Conservation (phyloP, 2,888 invertebrate species). For the Xylophagus ater region DNA sequence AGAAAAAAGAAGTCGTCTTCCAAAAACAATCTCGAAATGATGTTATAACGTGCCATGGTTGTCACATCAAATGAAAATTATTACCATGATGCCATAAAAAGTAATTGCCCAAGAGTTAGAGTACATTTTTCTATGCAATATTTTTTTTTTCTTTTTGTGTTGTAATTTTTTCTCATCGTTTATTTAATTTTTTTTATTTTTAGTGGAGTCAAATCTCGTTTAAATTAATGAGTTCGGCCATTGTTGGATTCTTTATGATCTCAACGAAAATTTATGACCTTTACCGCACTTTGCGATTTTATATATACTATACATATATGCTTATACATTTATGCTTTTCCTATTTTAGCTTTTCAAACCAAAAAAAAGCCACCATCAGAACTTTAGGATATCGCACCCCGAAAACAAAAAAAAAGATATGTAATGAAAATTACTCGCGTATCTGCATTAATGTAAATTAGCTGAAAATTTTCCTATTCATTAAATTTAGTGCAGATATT, state of each 20-base stretch:
- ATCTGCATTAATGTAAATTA: conserved; percentile 16
- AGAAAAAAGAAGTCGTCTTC: too few species aligned
- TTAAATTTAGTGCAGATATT: too few species aligned
- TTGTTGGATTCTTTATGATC: conserved; percentile 19
- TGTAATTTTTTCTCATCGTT: too few species aligned
- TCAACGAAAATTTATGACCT: conserved; percentile 14
- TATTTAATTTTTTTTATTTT: neutral
- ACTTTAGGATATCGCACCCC: too few species aligned
- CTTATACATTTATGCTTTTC: too few species aligned
- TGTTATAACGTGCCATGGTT: conserved; percentile 16
- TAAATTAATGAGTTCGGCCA: conserved; percentile 19
- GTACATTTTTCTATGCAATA: conserved; percentile 10
- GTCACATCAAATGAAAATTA: conserved; percentile 19
- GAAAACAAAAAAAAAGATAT: too few species aligned
- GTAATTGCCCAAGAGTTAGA: conserved; percentile 16
- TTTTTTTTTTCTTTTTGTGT: too few species aligned
- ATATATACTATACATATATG: too few species aligned
- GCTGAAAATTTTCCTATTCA: conserved; percentile 16
- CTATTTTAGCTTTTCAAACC: too few species aligned
- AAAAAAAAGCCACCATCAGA: too few species aligned
- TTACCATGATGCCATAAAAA: conserved; percentile 18
- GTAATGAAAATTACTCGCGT: too few species aligned
- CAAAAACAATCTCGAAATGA: conserved; percentile 4
- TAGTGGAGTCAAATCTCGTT: conserved; percentile 18
- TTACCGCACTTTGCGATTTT: too few species aligned